A percentile compares a stretch with the other conserved stretches of the same genome.
These are phyloP conservation scores for Vireo griseus DNA, from an alignment of 2,797 vertebrate genomes.

Conservation along the genomic window DNA sequence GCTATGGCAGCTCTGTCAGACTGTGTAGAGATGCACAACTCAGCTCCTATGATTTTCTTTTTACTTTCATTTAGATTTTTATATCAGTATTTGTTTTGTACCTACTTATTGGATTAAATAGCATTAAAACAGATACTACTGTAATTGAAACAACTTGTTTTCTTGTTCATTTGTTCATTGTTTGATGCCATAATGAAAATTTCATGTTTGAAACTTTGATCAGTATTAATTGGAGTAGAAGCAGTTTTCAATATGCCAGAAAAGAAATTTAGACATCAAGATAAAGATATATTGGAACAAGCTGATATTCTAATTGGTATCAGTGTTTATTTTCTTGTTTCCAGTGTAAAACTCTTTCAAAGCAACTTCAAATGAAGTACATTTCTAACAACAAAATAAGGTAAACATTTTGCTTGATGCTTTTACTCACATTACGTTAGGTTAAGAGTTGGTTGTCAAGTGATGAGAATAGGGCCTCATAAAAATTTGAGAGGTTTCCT, in stretches of 20 bases:
- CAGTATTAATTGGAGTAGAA: slow-evolving; percentile 9
- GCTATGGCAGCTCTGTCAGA: neutral
- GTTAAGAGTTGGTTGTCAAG: neutral
- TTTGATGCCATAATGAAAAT: slow-evolving; percentile 4
- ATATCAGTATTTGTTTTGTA: neutral
- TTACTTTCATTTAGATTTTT: neutral
- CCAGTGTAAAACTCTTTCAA: neutral
- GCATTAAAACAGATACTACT: neutral
- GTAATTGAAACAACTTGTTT: neutral
- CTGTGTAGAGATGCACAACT: neutral
- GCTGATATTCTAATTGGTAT: neutral
- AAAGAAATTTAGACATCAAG: neutral
- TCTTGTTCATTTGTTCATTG: neutral
- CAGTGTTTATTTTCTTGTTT: slow-evolving; percentile 3
- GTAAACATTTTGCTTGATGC: neutral
- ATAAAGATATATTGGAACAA: neutral
- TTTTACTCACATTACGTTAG: neutral
- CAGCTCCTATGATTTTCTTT: neutral
- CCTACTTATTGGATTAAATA: neutral
- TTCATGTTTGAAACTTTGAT: slow-evolving; percentile 9
- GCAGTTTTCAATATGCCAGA: neutral
- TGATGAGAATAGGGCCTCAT: neutral
- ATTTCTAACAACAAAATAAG: neutral
- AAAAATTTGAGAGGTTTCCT: neutral
- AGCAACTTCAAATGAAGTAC: neutral